Evolutionary conservation across 35 echinoderm and acorn worm species (phyloP).

Genomic region (Stichopus chloronotus): DNA sequence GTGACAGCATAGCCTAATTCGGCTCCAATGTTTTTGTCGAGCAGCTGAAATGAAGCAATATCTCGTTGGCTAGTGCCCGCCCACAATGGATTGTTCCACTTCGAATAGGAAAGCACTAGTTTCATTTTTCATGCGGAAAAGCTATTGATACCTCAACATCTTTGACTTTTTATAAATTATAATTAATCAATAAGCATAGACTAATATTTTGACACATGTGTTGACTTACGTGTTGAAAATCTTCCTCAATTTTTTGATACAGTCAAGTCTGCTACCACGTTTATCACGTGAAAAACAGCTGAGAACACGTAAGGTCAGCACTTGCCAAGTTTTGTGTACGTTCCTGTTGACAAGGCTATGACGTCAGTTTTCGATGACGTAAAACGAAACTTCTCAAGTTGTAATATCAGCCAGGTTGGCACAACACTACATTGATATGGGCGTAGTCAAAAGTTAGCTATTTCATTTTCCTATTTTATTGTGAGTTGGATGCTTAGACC

Average conservation of each 20-base stretch:
- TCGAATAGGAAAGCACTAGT: neutral
- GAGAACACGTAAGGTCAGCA: neutral
- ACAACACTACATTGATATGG: too few relatives aligned
- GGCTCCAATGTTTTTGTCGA: constrained; percentile 39
- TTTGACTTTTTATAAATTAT: too few relatives aligned
- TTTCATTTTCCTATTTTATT: too few relatives aligned
- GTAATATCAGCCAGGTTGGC: too few relatives aligned
- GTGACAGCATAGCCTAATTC: neutral
- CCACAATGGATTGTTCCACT: constrained; percentile 26
- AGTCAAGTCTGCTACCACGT: neutral
- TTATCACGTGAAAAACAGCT: constrained; percentile 51
- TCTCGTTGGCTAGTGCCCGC: constrained; percentile 22
- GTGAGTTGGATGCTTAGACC: neutral
- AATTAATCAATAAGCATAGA: too few relatives aligned
- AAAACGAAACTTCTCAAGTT: neutral
- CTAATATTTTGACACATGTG: too few relatives aligned
- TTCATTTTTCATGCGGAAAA: neutral
- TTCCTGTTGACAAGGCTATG: constrained; percentile 30
- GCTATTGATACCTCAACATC: neutral
- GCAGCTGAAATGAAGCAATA: constrained; percentile 12
- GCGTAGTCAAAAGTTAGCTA: too few relatives aligned
- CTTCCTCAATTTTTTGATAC: too few relatives aligned
- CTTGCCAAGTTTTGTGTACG: constrained; percentile 5
- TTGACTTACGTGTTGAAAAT: too few relatives aligned
- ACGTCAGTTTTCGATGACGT: constrained; percentile 7